These are phyloP conservation scores for Xestia sexstrigata DNA, from an alignment of 2,888 invertebrate genomes.

Conservation along the genomic window DNA sequence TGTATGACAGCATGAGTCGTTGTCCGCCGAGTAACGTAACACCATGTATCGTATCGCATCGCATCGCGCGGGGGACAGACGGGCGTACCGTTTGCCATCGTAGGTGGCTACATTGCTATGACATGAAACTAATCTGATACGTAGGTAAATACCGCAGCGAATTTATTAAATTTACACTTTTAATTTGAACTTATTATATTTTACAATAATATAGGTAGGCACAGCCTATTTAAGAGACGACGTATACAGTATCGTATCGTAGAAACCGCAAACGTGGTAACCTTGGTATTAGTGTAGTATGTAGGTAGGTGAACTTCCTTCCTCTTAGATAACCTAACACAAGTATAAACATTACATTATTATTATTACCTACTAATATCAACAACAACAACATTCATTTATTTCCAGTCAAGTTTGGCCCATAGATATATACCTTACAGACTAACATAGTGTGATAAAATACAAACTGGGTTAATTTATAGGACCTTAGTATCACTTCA, in stretches of 20 bases:
- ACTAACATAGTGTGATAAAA: too few relatives aligned
- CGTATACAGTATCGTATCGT: not conserved
- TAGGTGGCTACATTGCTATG: not conserved
- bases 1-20: not conserved
- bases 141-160: not conserved
- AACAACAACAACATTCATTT: too few relatives aligned
- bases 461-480: too few relatives aligned
- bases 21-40: not conserved
- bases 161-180: not conserved
- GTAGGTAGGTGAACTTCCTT: conserved; percentile 19
- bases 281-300: not conserved
- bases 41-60: not conserved
- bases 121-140: not conserved
- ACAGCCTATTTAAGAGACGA: not conserved
- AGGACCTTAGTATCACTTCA: too few relatives aligned
- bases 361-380: not conserved
- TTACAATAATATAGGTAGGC: not conserved
- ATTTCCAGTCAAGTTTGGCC: too few relatives aligned
- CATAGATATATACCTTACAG: too few relatives aligned
- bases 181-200: not conserved
- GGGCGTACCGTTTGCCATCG: not conserved
- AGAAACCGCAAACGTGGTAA: conserved; percentile 1
- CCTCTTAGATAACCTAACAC: conserved; percentile 18
- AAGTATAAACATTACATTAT: conserved; percentile 15
- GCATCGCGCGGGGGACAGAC: not conserved